Evolutionary conservation across 2,888 invertebrate species (phyloP).

Genomic region (Pachymerium ferrugineum): DNA sequence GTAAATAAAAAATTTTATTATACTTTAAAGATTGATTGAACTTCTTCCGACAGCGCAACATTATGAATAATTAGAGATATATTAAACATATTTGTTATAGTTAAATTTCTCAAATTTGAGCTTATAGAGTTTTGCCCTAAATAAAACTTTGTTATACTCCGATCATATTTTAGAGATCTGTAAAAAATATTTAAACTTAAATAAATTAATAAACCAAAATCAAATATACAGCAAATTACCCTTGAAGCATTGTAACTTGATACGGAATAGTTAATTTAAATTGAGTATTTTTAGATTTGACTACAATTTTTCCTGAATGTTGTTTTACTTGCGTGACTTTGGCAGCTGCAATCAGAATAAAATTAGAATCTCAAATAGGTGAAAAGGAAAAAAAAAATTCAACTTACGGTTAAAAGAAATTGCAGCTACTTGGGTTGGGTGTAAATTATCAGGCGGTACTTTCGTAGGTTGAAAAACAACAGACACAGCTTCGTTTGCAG

Average conservation of each 20-base stretch:
- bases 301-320: constrained; percentile 51
- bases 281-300: constrained; percentile 51
- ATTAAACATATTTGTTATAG: constrained; percentile 66
- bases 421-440: constrained; percentile 60
- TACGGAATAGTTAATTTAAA: constrained; percentile 61
- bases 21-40: constrained; percentile 59
- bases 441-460: constrained; percentile 60
- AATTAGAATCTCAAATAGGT: neutral
- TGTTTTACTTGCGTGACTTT: constrained; percentile 47
- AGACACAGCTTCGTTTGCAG: constrained; percentile 60
- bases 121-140: constrained; percentile 41
- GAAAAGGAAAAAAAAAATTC: neutral
- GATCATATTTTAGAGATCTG: constrained; percentile 49
- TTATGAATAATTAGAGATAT: constrained; percentile 67
- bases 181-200: constrained; percentile 35
- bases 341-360: constrained; percentile 44
- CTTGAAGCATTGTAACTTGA: constrained; percentile 47
- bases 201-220: neutral
- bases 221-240: constrained; percentile 29
- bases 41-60: constrained; percentile 59
- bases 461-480: constrained; percentile 62
- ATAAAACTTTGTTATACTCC: constrained; percentile 49
- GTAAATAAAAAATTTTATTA: constrained; percentile 35
- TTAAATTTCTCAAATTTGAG: constrained; percentile 54
- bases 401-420: constrained; percentile 56